A percentile compares a stretch with the other conserved stretches of the same genome.
These are phyloP conservation scores for Drosophila kikkawai DNA, from an alignment of 1,140 invertebrate species.

Conservation along the genomic window DNA sequence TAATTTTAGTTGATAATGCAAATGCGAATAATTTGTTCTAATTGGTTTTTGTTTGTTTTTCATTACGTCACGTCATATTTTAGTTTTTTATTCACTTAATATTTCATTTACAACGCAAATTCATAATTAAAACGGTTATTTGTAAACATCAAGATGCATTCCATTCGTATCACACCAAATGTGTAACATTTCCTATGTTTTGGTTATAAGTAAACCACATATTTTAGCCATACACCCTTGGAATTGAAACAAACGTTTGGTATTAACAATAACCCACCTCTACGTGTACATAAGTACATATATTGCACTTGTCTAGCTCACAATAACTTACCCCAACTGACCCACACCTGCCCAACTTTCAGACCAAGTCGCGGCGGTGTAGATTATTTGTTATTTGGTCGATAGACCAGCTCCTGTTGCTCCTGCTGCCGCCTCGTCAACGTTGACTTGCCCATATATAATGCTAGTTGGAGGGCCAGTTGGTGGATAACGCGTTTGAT, in stretches of 20 bases:
- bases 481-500: constrained; percentile 44
- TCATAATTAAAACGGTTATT: not conserved
- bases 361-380: constrained; percentile 8
- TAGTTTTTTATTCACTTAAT: not conserved
- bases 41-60: not conserved
- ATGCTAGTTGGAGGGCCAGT: constrained; percentile 33
- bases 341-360: constrained; percentile 4
- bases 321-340: not conserved
- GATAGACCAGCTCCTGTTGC: constrained; percentile 49
- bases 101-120: not conserved
- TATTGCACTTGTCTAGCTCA: constrained; percentile 14
- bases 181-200: not conserved
- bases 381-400: constrained; percentile 66
- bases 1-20: not conserved
- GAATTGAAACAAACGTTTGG: not conserved
- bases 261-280: not conserved
- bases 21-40: not conserved
- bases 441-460: constrained; percentile 46
- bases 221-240: no score
- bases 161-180: not conserved
- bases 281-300: not conserved
- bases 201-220: not conserved
- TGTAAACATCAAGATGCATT: no score
- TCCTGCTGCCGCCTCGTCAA: constrained; percentile 36
- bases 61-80: not conserved